These are phyloP conservation scores for Apteryx owenii DNA, from an alignment of 2,113 vertebrate species.

Conservation along the genomic window DNA sequence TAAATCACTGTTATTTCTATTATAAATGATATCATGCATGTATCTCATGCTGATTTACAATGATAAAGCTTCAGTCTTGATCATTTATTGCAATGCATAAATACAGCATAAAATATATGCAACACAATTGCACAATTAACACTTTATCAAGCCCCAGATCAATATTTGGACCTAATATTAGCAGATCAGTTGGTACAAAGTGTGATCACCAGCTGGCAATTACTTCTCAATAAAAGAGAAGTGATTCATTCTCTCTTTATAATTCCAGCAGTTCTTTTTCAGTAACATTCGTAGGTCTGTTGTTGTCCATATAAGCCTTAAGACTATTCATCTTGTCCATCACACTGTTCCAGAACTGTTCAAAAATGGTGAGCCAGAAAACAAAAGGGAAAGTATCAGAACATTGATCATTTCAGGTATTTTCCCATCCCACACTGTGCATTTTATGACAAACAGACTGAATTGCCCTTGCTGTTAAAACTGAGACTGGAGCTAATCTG, in stretches of 20 bases:
- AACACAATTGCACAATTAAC: background rate
- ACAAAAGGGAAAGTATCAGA: background rate
- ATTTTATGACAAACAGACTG: background rate
- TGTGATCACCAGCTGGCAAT: background rate
- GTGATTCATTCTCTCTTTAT: background rate
- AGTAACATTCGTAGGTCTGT: fast-evolving
- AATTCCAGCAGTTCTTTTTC: background rate
- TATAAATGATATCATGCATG: background rate
- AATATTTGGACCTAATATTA: background rate
- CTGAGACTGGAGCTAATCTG: background rate
- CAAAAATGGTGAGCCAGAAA: background rate
- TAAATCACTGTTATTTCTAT: conserved; percentile 15
- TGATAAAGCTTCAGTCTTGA: background rate
- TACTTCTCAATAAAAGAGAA: background rate
- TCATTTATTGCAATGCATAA: background rate
- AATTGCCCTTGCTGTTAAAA: background rate
- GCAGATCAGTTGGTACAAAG: background rate
- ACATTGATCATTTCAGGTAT: background rate
- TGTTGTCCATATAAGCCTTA: fast-evolving
- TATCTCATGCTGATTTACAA: background rate
- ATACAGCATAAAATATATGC: background rate
- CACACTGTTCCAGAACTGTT: fast-evolving
- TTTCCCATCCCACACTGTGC: background rate
- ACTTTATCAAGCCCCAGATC: background rate
- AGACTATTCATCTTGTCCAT: background rate